These are phyloP conservation scores for Coptodon rendalli DNA, from an alignment of 2,113 vertebrate genomes.

Conservation along the genomic window DNA sequence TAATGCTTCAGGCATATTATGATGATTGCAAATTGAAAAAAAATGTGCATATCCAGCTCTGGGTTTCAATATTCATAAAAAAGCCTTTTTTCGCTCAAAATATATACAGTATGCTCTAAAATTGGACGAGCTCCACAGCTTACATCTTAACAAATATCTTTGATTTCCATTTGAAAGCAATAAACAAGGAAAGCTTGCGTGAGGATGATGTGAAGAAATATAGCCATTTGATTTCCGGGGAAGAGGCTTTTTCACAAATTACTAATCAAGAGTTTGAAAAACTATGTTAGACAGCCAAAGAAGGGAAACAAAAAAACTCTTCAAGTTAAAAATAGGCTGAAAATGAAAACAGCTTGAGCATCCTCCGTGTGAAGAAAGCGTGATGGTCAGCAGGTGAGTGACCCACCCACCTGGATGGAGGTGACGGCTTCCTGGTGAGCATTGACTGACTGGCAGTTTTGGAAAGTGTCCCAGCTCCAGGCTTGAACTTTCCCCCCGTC, in stretches of 20 bases:
- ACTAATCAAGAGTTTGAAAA: slow-evolving; percentile 11
- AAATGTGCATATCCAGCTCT: slow-evolving; percentile 24
- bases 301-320: neutral
- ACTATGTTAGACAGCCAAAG: neutral
- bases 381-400: neutral
- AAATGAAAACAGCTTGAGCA: slow-evolving; percentile 12
- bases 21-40: slow-evolving; percentile 50
- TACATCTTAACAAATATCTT: slow-evolving; percentile 44
- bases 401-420: slow-evolving; percentile 69
- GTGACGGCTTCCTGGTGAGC: slow-evolving; percentile 73
- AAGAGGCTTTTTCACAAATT: slow-evolving; percentile 16
- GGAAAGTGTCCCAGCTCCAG: slow-evolving; percentile 74
- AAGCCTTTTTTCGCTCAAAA: slow-evolving; percentile 32
- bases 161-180: slow-evolving; percentile 49
- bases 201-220: slow-evolving; percentile 1
- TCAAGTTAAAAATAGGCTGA: neutral
- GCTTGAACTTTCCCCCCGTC: slow-evolving; percentile 79
- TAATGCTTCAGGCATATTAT: slow-evolving; percentile 50
- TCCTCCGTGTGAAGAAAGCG: neutral
- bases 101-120: slow-evolving; percentile 32
- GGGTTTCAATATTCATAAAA: slow-evolving; percentile 52
- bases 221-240: slow-evolving; percentile 3
- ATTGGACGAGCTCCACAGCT: slow-evolving; percentile 14
- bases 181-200: slow-evolving; percentile 17
- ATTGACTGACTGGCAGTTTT: slow-evolving; percentile 73